A percentile compares a stretch with the other conserved stretches of the same genome.
Evolutionary conservation across 2,888 invertebrate species (phyloP).

Genomic region (Meiosimyza decipiens): DNA sequence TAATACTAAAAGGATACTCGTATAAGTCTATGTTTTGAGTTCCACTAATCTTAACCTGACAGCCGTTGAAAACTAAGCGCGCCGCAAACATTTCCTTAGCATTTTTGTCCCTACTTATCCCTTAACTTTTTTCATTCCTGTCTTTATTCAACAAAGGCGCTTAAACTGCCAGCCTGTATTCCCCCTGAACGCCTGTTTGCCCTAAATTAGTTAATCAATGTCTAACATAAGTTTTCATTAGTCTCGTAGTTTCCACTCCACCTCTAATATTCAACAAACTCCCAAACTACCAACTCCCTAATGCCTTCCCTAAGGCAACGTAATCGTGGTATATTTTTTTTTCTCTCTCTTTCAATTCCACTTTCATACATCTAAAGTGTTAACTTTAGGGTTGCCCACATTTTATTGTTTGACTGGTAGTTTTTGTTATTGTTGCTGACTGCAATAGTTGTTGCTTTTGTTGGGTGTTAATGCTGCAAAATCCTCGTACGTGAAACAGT

Average conservation of each 20-base stretch:
- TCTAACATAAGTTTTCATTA: slow-evolving; percentile 45
- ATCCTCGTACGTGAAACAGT: slow-evolving; percentile 48
- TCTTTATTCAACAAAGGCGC: too few species aligned
- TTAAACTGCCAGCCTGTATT: too few species aligned
- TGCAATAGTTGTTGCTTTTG: slow-evolving; percentile 10
- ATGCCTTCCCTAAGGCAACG: slow-evolving; percentile 23
- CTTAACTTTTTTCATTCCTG: too few species aligned
- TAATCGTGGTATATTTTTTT: slow-evolving; percentile 47
- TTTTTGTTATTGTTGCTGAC: slow-evolving; percentile 2
- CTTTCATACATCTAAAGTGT: slow-evolving; percentile 27
- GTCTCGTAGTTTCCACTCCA: slow-evolving; percentile 2
- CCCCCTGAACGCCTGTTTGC: slow-evolving; percentile 5
- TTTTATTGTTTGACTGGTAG: slow-evolving; percentile 1
- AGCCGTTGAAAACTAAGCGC: too few species aligned
- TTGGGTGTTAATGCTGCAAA: slow-evolving; percentile 46
- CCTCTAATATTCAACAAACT: background rate
- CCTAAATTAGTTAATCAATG: slow-evolving; percentile 48
- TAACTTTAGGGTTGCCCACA: slow-evolving; percentile 36
- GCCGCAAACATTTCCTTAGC: too few species aligned
- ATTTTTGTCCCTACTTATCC: too few species aligned
- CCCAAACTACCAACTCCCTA: background rate
- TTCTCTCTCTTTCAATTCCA: background rate
- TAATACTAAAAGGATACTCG: too few species aligned
- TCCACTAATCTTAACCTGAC: too few species aligned
- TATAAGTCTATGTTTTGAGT: too few species aligned